Percentiles rank a stretch among this genome's conserved stretches.
phyloP scores from a whole-genome alignment of 2,888 invertebrate species.

The Ganaspis brasiliensis region DNA sequence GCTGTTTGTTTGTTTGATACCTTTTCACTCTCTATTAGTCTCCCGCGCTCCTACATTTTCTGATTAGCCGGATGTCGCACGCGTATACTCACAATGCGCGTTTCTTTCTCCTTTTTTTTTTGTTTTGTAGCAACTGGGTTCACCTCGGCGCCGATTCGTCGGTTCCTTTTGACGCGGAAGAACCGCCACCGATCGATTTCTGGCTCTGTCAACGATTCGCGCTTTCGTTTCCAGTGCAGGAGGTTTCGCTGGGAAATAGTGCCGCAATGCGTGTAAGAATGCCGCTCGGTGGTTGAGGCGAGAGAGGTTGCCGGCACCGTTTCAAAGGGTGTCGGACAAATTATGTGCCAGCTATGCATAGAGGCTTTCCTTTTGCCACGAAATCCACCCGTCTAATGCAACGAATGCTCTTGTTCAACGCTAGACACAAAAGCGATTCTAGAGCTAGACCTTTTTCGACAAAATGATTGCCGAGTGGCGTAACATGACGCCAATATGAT shows the following conservation, averaged over 20 bases:
- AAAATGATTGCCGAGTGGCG: slow-evolving; percentile 21
- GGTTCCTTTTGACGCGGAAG: slow-evolving; percentile 74
- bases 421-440: slow-evolving; percentile 40
- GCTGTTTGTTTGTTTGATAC: slow-evolving; percentile 80
- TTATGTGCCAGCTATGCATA: slow-evolving; percentile 50
- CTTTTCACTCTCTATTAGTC: slow-evolving; percentile 81
- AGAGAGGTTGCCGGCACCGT: slow-evolving; percentile 60
- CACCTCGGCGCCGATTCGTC: slow-evolving; percentile 62
- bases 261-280: slow-evolving; percentile 58
- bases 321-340: slow-evolving; percentile 63
- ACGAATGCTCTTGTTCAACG: slow-evolving; percentile 10
- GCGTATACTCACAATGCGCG: slow-evolving; percentile 52
- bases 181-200: slow-evolving; percentile 71
- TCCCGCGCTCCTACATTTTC: slow-evolving; percentile 79
- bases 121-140: slow-evolving; percentile 54
- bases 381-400: slow-evolving; percentile 33
- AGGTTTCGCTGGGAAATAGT: slow-evolving; percentile 62
- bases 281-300: slow-evolving; percentile 35
- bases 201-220: slow-evolving; percentile 65
- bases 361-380: slow-evolving; percentile 5
- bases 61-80: slow-evolving; percentile 65
- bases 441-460: slow-evolving; percentile 26
- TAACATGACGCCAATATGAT: slow-evolving; percentile 11
- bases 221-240: slow-evolving; percentile 63
- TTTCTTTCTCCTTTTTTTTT: slow-evolving; percentile 56